phyloP scores from a whole-genome alignment of 2,797 vertebrate genomes.

The Rhynchotus rufescens region DNA sequence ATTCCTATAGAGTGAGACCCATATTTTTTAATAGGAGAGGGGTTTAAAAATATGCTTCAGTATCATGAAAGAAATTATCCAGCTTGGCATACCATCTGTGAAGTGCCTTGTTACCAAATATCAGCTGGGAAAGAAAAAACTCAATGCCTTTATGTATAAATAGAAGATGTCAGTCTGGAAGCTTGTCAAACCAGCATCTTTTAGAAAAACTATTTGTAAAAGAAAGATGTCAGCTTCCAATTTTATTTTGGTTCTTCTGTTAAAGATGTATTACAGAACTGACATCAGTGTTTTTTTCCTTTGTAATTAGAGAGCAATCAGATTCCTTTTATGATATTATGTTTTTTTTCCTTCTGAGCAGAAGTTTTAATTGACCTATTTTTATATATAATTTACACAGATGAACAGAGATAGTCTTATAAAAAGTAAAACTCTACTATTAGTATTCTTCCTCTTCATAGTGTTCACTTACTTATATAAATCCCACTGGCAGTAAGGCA shows the following conservation, averaged over 20 bases:
- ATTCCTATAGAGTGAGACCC: background rate
- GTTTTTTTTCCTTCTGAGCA: background rate
- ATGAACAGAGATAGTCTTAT: constrained; percentile 33
- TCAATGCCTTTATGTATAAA: constrained; percentile 44
- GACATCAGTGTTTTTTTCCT: constrained; percentile 4
- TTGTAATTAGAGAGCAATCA: constrained; percentile 47
- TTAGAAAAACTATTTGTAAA: constrained; percentile 52
- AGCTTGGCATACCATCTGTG: constrained; percentile 50
- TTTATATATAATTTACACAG: constrained; percentile 16
- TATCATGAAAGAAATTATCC: constrained; percentile 35
- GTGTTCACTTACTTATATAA: constrained; percentile 75
- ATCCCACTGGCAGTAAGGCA: constrained; percentile 77
- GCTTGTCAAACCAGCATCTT: constrained; percentile 50
- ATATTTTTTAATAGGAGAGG: background rate
- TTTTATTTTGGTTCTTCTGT: constrained; percentile 48
- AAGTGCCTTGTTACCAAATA: constrained; percentile 55
- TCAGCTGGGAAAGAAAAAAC: constrained; percentile 23
- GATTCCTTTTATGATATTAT: constrained; percentile 12
- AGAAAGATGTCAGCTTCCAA: constrained; percentile 41
- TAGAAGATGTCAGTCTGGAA: constrained; percentile 64
- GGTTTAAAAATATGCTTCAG: background rate
- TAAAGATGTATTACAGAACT: constrained; percentile 41
- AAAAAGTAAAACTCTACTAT: constrained; percentile 65
- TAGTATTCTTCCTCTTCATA: constrained; percentile 66
- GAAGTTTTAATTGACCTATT: constrained; percentile 32